Evolutionary conservation across 1,140 invertebrate species (phyloP), one percentile per base, ranked within the genome.

Genomic region (Scaptomyza hsui): DNA sequence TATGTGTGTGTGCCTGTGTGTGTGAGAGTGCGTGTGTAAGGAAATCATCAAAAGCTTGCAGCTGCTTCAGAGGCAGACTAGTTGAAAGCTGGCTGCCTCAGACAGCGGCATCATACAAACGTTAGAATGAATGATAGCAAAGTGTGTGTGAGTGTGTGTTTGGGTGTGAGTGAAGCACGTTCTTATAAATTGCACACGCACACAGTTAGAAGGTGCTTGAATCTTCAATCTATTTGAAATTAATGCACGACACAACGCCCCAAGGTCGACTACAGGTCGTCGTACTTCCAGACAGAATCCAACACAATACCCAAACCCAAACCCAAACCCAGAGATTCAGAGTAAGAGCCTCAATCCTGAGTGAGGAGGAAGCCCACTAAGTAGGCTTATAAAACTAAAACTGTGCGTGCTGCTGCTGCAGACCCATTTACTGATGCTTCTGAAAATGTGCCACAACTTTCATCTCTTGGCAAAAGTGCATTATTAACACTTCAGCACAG

Each of bases 141-240:
- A 19, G 32, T 41, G 21, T 29, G 29, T 19, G 21, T 32, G 41
- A 32, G 55, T 49, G 9, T 41, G 32, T 42, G 32, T 41, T 45
- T 42, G 24, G 39, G 41, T 45, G 32, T 32, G 59, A 32, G 53
- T 65, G 57, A 48, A 47, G 59, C 76, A 80, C 72, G 78, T 80
- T 68, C 61, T 75, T 75, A 80, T 79, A 80, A 68, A 72, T 80
- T 68, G 77, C 77, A 75, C 77, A 80, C 77, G 76, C 70, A 75
- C 52, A 63, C 72, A 79, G 48, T 72, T 79, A 75, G 77, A 59
- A 68, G 76, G 45, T 68, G 55, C 68, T 71, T 65, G 61, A 71
- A 65, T 56, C 76, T 79, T 74, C 52, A 79, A 80, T 79, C 65
- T 80, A 75, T 75, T 67, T 47, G 67, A 75, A 74, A 75, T 79